A percentile compares a stretch with the other conserved stretches of the same genome.
Conservation (phyloP, 1,140 invertebrate species). For the Philaenus spumarius region DNA sequence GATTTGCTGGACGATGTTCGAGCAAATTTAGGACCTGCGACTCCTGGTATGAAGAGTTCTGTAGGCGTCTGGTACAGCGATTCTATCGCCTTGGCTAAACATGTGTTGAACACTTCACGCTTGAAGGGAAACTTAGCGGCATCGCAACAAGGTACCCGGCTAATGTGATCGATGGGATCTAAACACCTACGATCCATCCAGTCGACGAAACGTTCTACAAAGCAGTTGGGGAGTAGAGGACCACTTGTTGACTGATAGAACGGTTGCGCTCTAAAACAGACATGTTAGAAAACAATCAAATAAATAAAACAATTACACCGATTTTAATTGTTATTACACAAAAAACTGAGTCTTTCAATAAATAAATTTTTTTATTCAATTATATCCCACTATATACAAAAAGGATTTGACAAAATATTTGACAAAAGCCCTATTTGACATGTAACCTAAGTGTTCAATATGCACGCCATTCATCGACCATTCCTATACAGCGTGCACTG, state of each 20-base stretch:
- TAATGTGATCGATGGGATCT: constrained; percentile 57
- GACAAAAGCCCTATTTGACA: too few relatives aligned
- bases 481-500: too few relatives aligned
- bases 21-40: constrained; percentile 79
- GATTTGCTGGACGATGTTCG: constrained; percentile 17
- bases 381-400: too few relatives aligned
- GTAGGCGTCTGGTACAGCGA: constrained; percentile 68
- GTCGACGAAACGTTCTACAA: constrained; percentile 76
- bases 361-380: too few relatives aligned
- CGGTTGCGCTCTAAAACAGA: constrained; percentile 49
- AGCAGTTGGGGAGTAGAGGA: constrained; percentile 80
- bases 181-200: constrained; percentile 56
- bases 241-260: constrained; percentile 76
- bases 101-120: constrained; percentile 65
- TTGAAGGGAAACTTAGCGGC: constrained; percentile 69
- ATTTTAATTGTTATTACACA: not conserved
- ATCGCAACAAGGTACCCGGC: constrained; percentile 75
- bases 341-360: not conserved
- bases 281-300: not conserved
- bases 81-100: constrained; percentile 66
- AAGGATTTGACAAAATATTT: too few relatives aligned
- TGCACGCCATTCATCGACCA: too few relatives aligned
- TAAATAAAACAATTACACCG: not conserved
- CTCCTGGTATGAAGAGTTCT: constrained; percentile 57
- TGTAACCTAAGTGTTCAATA: too few relatives aligned